Base-by-base conservation (phyloP, 2,113 vertebrate genomes). In the Leuciscus idus region DNA sequence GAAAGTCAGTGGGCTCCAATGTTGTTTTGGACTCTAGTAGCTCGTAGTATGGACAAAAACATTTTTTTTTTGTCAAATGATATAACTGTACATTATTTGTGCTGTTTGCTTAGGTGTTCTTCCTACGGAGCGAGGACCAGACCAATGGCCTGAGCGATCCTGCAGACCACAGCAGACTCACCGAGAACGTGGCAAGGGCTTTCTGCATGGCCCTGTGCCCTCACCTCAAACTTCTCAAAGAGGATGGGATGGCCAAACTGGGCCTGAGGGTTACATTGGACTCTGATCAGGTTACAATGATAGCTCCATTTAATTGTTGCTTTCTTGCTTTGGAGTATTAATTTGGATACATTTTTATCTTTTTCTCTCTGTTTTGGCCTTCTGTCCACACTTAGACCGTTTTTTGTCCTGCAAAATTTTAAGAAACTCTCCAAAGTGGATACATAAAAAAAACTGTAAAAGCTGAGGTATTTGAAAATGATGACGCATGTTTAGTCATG, bases 241-340 rank as follows among this genome's bases (percentile, higher is more conserved):
- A 99, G 94, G 98, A 99, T 50, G 98, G 98, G 80, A 97, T 98
- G 97, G 98, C 98, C 30, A 98, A 98, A 76, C 94, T 99, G 82
- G 98, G 98, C 0, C 94, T 99, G 28, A 95, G 98, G 23, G 97
- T 99, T 86, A 99, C 98, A 0, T 95, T 99, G 33, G 97, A 98
- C 93, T 96, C 98, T 0, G 98, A 99, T 89, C 98, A 99, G 95
- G 98, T 99, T 89, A 92, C 17, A 55, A 21, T 55, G 75, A 17
- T 10, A 55, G 26, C 7, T 21, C 68, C 19, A 72, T 43, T 43
- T 39, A 23, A 23, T 43, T 72, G 9, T 72, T 72, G 10, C 19
- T 72, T 72, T 57, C 19, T 57, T 6, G 55, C 55, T n/a, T n/a
- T n/a, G n/a, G n/a, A n/a, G n/a, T n/a, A n/a, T 57, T 57, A 57